Evolutionary conservation across 2,113 vertebrate genomes (phyloP).

Genomic region (Odocoileus virginianus): DNA sequence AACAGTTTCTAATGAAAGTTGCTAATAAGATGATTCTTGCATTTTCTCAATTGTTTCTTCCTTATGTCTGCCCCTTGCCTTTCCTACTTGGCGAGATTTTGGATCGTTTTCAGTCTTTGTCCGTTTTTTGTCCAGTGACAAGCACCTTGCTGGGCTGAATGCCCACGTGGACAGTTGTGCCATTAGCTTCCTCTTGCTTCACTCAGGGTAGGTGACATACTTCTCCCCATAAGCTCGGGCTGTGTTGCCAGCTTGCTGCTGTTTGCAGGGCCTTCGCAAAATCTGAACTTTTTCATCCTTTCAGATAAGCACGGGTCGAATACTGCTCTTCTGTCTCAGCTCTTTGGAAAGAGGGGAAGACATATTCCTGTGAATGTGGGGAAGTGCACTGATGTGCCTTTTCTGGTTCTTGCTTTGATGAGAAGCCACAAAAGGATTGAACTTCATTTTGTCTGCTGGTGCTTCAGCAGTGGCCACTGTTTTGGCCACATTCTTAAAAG

Average conservation of each 20-base stretch:
- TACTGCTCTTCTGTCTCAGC: not conserved
- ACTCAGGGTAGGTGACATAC: not conserved
- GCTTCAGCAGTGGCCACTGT: not conserved
- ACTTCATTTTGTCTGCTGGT: not conserved
- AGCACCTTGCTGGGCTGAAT: not conserved
- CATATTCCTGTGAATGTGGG: not conserved
- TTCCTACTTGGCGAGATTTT: not conserved
- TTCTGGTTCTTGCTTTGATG: not conserved
- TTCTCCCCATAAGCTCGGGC: not conserved
- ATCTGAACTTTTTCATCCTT: not conserved
- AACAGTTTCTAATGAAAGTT: not conserved
- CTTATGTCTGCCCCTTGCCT: not conserved
- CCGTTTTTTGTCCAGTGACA: not conserved
- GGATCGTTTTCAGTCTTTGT: not conserved
- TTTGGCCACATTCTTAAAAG: not conserved
- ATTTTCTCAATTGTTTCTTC: not conserved
- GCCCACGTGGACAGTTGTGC: not conserved
- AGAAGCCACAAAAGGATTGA: not conserved
- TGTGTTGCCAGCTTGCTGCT: too few relatives aligned
- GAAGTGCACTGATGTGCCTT: not conserved
- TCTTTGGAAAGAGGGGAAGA: not conserved
- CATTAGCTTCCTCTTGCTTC: not conserved
- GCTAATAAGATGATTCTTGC: not conserved
- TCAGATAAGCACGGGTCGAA: not conserved
- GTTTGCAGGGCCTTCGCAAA: not conserved